These are phyloP conservation scores for Microplitis demolitor DNA, from an alignment of 1,140 invertebrate genomes.

Conservation along the genomic window DNA sequence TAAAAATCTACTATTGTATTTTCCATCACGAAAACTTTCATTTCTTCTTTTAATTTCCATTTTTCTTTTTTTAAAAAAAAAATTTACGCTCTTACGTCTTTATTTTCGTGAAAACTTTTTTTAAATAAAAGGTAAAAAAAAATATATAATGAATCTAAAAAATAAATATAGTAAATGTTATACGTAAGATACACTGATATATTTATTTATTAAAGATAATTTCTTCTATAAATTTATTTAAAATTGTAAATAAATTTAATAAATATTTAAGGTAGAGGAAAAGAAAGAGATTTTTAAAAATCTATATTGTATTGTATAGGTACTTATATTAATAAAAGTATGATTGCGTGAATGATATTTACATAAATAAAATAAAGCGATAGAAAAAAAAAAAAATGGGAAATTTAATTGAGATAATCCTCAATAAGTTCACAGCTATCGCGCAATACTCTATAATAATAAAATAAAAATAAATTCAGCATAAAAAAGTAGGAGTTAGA, in stretches of 20 bases:
- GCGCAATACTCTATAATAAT: conserved; percentile 32
- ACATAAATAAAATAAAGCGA: not conserved
- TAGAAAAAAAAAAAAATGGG: conserved; percentile 4
- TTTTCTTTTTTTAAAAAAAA: too few relatives aligned
- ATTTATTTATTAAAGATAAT: too few relatives aligned
- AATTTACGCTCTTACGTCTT: too few relatives aligned
- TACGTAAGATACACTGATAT: too few relatives aligned
- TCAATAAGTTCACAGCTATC: conserved; percentile 22
- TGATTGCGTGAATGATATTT: not conserved
- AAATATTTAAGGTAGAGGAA: conserved; percentile 5
- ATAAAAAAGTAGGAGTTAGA: not conserved
- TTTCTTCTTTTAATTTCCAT: too few relatives aligned
- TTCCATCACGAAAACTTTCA: too few relatives aligned
- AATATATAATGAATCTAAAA: too few relatives aligned
- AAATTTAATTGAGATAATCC: not conserved
- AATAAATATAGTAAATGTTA: too few relatives aligned
- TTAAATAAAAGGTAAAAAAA: too few relatives aligned
- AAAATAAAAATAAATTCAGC: conserved; percentile 9
- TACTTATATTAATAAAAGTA: conserved; percentile 10
- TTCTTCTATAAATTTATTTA: not conserved
- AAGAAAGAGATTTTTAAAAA: not conserved
- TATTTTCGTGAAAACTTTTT: too few relatives aligned
- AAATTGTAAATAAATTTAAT: not conserved
- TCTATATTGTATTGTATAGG: conserved; percentile 17
- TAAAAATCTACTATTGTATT: too few relatives aligned